These are phyloP conservation scores for Tinea pellionella DNA, from an alignment of 2,888 invertebrate species.

Conservation along the genomic window DNA sequence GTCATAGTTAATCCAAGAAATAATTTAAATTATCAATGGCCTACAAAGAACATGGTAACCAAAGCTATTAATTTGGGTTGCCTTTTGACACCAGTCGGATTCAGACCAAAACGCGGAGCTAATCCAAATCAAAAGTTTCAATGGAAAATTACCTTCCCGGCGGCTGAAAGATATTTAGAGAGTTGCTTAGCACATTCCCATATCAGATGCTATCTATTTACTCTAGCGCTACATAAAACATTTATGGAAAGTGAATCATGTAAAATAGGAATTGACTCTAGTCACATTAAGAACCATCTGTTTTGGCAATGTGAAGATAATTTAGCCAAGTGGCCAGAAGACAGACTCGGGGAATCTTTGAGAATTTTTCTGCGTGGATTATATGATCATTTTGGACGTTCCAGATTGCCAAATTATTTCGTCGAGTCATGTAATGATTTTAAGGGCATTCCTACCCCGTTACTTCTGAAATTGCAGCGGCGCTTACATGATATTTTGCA, in stretches of 20 bases:
- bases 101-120: constrained; percentile 69
- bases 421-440: constrained; percentile 78
- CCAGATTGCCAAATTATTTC: constrained; percentile 78
- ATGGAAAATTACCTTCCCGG: constrained; percentile 83
- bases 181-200: constrained; percentile 78
- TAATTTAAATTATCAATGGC: constrained; percentile 75
- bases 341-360: constrained; percentile 76
- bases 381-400: constrained; percentile 70
- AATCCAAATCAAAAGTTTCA: constrained; percentile 75
- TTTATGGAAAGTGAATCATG: constrained; percentile 76
- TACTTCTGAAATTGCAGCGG: constrained; percentile 73
- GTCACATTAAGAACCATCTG: constrained; percentile 78
- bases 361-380: constrained; percentile 72
- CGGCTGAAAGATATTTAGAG: constrained; percentile 80
- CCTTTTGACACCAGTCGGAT: constrained; percentile 77
- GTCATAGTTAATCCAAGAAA: constrained; percentile 67
- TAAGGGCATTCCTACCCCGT: constrained; percentile 74
- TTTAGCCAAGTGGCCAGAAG: constrained; percentile 78
- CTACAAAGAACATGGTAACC: constrained; percentile 73
- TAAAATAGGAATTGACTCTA: constrained; percentile 73
- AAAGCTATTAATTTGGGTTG: constrained; percentile 76
- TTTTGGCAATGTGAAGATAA: constrained; percentile 84
- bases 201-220: constrained; percentile 76
- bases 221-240: constrained; percentile 76
- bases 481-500: constrained; percentile 76